phyloP scores from a whole-genome alignment of 2,797 vertebrate species.

The Micrastur ruficollis region DNA sequence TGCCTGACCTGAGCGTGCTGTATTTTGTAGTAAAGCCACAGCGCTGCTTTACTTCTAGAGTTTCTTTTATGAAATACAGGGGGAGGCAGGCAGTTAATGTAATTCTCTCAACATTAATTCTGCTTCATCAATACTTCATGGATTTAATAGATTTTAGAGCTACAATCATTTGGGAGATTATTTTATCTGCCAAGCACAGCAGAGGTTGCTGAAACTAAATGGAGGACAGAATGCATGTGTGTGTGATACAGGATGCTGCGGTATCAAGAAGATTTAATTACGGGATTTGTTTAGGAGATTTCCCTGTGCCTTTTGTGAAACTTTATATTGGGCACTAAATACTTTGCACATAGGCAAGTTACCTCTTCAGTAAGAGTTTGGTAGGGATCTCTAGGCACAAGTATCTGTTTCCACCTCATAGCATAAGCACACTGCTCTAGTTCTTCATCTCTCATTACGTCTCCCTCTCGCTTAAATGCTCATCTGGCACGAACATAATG shows the following conservation, averaged over 20 bases:
- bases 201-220: slow-evolving; percentile 16
- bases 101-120: background rate
- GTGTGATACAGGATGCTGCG: background rate
- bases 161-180: background rate
- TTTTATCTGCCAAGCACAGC: slow-evolving; percentile 17
- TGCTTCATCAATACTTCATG: slow-evolving; percentile 38
- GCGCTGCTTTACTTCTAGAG: background rate
- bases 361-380: slow-evolving; percentile 23
- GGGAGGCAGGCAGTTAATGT: background rate
- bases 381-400: background rate
- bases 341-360: background rate
- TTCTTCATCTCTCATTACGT: background rate
- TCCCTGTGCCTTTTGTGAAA: slow-evolving; percentile 16
- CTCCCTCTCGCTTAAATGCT: slow-evolving; percentile 14
- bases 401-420: background rate
- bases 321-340: slow-evolving; percentile 11
- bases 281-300: slow-evolving; percentile 36
- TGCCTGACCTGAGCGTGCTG: background rate
- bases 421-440: background rate
- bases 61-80: background rate
- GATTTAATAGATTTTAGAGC: slow-evolving; percentile 28
- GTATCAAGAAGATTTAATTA: slow-evolving; percentile 32
- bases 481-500: background rate
- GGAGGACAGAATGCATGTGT: slow-evolving; percentile 9
- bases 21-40: background rate